Evolutionary conservation across 2,797 vertebrate species (phyloP).

Genomic region (Propithecus deckenii): DNA sequence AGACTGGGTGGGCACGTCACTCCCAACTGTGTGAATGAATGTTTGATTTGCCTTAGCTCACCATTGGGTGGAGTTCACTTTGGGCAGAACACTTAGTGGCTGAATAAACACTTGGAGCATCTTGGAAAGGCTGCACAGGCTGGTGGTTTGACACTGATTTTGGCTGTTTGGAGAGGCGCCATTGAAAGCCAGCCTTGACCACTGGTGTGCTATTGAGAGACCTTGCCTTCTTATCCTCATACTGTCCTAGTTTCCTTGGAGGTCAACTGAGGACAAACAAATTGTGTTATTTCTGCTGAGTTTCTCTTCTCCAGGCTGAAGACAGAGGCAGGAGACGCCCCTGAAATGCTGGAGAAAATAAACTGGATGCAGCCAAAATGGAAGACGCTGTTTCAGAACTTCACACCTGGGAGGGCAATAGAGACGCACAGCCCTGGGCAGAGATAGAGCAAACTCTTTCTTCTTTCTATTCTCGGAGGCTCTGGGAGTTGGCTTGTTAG

Average conservation of each 20-base stretch:
- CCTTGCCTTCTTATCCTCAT: constrained; percentile 61
- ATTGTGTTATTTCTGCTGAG: constrained; percentile 50
- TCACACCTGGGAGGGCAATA: neutral
- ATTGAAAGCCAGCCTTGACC: constrained; percentile 59
- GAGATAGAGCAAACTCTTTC: neutral
- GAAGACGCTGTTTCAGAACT: neutral
- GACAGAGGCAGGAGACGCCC: neutral
- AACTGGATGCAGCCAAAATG: constrained; percentile 17
- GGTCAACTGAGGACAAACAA: constrained; percentile 74
- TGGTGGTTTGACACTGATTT: constrained; percentile 74
- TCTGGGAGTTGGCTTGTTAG: neutral
- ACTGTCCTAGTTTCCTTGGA: constrained; percentile 68
- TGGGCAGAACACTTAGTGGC: constrained; percentile 67
- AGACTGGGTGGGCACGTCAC: constrained; percentile 45
- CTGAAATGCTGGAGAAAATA: constrained; percentile 46
- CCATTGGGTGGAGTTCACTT: constrained; percentile 69
- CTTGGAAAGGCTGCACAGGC: constrained; percentile 62
- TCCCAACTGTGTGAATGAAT: constrained; percentile 36
- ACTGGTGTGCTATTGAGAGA: constrained; percentile 47
- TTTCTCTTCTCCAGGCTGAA: constrained; percentile 48
- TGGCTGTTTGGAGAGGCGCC: constrained; percentile 59
- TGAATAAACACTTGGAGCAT: constrained; percentile 68
- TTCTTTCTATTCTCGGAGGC: neutral
- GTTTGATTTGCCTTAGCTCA: constrained; percentile 65
- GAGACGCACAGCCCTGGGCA: neutral